These are phyloP conservation scores for Turdus rufiventris DNA, from an alignment of 2,113 vertebrate species.

Conservation along the genomic window DNA sequence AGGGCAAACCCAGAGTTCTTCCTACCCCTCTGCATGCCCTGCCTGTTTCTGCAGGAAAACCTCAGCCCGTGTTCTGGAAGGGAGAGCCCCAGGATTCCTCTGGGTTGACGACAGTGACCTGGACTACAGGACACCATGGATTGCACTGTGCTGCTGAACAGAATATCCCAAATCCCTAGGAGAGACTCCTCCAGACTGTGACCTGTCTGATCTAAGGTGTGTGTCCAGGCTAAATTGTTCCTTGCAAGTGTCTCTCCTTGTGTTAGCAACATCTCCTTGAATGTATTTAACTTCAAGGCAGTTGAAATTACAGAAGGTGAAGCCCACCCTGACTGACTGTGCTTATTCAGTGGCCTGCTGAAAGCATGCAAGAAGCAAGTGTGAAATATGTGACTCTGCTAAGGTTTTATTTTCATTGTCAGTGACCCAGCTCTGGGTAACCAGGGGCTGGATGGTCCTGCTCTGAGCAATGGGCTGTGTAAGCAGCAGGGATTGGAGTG, in stretches of 20 bases:
- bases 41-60: background rate
- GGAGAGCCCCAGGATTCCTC: background rate
- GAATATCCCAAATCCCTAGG: background rate
- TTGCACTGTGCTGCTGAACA: background rate
- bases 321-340: background rate
- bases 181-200: background rate
- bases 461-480: background rate
- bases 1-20: background rate
- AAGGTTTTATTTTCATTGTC: background rate
- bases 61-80: rapidly evolving
- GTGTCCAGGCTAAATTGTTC: background rate
- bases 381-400: background rate
- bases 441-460: background rate
- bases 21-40: background rate
- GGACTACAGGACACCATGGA: background rate
- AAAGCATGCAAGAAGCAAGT: background rate
- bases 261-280: background rate
- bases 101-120: background rate
- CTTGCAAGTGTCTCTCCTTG: background rate
- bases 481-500: background rate
- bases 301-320: background rate
- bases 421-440: background rate
- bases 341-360: background rate
- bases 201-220: background rate
- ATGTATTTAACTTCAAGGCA: background rate